A percentile compares a stretch with the other conserved stretches of the same genome.
These are phyloP conservation scores for Muscicapa striata DNA, from an alignment of 2,797 vertebrate genomes.

Conservation along the genomic window DNA sequence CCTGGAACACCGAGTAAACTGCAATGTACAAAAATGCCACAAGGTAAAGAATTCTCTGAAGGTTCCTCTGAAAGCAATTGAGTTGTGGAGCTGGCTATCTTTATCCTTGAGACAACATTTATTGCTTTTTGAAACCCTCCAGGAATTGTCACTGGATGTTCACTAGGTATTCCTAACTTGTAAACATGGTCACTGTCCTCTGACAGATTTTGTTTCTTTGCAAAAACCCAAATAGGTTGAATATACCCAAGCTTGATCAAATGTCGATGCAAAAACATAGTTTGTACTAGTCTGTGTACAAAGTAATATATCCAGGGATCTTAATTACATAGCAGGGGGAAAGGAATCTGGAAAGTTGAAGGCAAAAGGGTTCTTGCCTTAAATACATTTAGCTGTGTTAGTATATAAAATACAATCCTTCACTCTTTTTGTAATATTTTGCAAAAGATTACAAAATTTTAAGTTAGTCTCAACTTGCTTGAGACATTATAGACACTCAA, in stretches of 20 bases:
- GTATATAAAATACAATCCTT: background rate
- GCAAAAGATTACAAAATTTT: background rate
- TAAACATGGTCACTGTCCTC: slow-evolving; percentile 47
- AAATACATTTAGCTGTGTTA: background rate
- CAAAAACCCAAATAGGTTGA: background rate
- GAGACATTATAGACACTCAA: background rate
- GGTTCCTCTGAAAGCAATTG: slow-evolving; percentile 69
- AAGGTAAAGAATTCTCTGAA: slow-evolving; percentile 71
- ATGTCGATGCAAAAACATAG: background rate
- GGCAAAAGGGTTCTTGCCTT: background rate
- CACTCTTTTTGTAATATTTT: background rate
- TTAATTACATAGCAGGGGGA: background rate
- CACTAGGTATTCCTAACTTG: slow-evolving; percentile 47
- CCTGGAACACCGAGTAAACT: slow-evolving; percentile 48
- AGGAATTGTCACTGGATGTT: slow-evolving; percentile 66
- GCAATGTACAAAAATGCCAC: slow-evolving; percentile 61
- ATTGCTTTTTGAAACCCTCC: slow-evolving; percentile 68
- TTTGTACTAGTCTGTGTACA: background rate
- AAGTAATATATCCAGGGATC: background rate
- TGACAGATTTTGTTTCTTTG: slow-evolving; percentile 3
- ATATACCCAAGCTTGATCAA: background rate
- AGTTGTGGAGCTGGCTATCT: slow-evolving; percentile 70
- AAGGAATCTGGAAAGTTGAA: background rate
- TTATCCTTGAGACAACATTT: slow-evolving; percentile 70
- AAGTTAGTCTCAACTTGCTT: background rate